Evolutionary conservation across 2,113 vertebrate species (phyloP).

Genomic region (Ameiurus melas): DNA sequence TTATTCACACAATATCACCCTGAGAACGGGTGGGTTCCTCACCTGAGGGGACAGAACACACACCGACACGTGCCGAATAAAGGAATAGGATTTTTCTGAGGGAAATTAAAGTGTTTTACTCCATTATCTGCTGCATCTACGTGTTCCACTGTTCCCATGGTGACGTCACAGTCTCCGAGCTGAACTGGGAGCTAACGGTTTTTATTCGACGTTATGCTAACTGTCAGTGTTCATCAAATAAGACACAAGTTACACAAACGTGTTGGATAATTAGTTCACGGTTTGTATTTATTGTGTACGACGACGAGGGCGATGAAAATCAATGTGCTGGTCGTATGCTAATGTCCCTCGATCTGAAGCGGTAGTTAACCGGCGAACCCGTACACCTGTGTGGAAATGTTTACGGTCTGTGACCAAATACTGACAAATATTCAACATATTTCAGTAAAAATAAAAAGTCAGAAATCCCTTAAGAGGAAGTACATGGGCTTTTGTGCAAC

Average conservation of each 20-base stretch:
- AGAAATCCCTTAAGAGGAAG: background rate
- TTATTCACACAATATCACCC: background rate
- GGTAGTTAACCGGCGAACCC: background rate
- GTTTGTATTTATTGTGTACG: background rate
- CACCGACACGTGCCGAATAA: background rate
- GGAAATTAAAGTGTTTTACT: background rate
- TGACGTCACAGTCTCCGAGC: background rate
- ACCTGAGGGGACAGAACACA: background rate
- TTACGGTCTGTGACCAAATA: background rate
- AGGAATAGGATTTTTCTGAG: background rate
- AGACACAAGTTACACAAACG: background rate
- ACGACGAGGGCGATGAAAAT: background rate
- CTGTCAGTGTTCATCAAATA: background rate
- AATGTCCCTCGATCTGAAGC: background rate
- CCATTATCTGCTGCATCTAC: background rate
- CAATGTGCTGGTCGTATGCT: background rate
- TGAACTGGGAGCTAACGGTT: background rate
- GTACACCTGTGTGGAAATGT: background rate
- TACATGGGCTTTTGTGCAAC: background rate
- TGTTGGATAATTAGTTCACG: background rate
- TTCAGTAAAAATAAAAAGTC: background rate
- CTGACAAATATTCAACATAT: background rate
- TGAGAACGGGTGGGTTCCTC: no score
- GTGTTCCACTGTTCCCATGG: background rate
- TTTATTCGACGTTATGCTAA: background rate